Conservation (phyloP, 2,888 invertebrate species). For the Epinotia ramella region DNA sequence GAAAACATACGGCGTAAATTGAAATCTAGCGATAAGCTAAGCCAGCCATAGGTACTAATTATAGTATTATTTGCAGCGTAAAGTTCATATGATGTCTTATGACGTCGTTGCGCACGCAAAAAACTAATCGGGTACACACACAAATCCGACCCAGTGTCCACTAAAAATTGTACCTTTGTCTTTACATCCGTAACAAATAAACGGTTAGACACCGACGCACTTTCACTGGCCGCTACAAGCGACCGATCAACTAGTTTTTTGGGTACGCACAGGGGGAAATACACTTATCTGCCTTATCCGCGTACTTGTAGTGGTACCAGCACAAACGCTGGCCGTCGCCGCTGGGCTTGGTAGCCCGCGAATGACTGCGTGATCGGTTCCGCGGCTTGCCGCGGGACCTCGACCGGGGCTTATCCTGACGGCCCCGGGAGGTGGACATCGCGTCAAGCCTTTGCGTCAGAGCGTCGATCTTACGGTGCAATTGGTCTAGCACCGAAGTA, state of each 20-base stretch:
- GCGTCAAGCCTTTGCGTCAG: constrained; percentile 20
- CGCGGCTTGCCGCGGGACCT: constrained; percentile 17
- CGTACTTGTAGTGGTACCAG: neutral
- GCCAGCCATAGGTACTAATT: constrained; percentile 12
- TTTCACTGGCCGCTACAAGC: neutral
- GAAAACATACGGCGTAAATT: constrained; percentile 1
- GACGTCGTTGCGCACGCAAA: constrained; percentile 14
- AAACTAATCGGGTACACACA: constrained; percentile 19
- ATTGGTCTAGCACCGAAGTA: neutral
- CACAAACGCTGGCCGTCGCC: neutral
- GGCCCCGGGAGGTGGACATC: constrained; percentile 26
- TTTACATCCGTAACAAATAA: neutral
- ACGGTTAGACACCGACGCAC: constrained; percentile 3
- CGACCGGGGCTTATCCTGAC: constrained; percentile 13
- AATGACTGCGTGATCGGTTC: neutral
- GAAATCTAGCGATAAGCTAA: constrained; percentile 15
- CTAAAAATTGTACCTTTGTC: no score
- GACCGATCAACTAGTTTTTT: constrained; percentile 16
- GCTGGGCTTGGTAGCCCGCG: neutral
- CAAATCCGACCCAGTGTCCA: constrained; percentile 3
- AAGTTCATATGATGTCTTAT: constrained; percentile 11
- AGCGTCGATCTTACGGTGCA: constrained; percentile 15
- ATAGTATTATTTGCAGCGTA: constrained; percentile 1
- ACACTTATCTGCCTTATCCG: constrained; percentile 17
- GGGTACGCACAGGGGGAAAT: constrained; percentile 16